Evolutionary conservation across 2,797 vertebrate species (phyloP).

Genomic region (Semotilus atromaculatus): DNA sequence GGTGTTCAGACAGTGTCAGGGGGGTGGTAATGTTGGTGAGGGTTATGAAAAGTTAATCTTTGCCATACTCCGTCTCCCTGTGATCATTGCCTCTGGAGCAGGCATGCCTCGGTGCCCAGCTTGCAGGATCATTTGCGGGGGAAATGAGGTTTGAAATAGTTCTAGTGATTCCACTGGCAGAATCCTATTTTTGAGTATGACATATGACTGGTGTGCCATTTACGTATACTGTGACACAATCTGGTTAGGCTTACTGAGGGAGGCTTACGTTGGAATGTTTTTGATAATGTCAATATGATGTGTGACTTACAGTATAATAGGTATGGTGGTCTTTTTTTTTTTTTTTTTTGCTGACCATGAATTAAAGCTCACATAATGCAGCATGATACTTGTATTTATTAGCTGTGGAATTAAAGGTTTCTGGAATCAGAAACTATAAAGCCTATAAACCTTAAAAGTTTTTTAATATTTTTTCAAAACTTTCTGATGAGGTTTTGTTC

Average conservation of each 20-base stretch:
- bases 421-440: no score
- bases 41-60: conserved; percentile 69
- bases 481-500: not conserved
- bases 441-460: not conserved
- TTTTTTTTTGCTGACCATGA: not conserved
- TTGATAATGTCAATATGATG: conserved; percentile 32
- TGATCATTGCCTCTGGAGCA: conserved; percentile 61
- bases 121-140: conserved; percentile 62
- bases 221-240: conserved; percentile 53
- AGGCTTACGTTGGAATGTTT: conserved; percentile 39
- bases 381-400: conserved; percentile 90
- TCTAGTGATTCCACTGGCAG: conserved; percentile 60
- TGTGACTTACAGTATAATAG: conserved; percentile 13
- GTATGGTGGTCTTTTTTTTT: not conserved
- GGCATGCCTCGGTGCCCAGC: conserved; percentile 54
- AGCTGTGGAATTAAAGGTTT: conserved; percentile 92
- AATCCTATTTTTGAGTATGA: conserved; percentile 62
- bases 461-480: not conserved
- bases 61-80: conserved; percentile 52
- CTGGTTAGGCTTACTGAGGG: conserved; percentile 33
- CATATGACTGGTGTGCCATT: conserved; percentile 62
- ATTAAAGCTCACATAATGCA: conserved; percentile 72
- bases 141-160: conserved; percentile 68
- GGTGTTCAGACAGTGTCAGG: conserved; percentile 38
- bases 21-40: conserved; percentile 54